These are phyloP conservation scores for Numida meleagris DNA, from an alignment of 2,113 vertebrate species.

Conservation along the genomic window DNA sequence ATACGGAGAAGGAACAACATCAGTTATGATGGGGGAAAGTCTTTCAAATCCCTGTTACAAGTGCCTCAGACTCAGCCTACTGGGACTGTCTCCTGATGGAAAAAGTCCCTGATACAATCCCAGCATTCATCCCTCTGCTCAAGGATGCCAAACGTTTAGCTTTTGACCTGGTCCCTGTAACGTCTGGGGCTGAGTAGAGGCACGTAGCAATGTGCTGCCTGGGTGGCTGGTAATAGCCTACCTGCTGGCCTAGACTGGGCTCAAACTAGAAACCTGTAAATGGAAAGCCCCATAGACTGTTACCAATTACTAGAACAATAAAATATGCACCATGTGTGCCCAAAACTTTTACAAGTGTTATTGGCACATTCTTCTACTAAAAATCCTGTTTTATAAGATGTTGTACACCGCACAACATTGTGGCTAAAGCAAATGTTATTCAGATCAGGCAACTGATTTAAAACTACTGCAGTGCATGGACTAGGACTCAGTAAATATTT, in stretches of 20 bases:
- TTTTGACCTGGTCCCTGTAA: neutral
- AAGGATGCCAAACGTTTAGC: neutral
- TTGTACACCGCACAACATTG: neutral
- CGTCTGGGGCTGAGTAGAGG: neutral
- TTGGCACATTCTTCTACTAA: neutral
- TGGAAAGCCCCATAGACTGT: neutral
- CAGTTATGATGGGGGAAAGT: neutral
- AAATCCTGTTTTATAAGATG: neutral
- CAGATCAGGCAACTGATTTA: neutral
- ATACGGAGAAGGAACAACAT: neutral
- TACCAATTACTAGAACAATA: neutral
- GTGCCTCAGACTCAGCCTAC: neutral
- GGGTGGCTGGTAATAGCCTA: neutral
- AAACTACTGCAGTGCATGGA: neutral
- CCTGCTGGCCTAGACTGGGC: neutral
- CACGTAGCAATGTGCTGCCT: neutral
- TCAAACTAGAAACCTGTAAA: neutral
- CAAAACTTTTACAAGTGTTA: neutral
- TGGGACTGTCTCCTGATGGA: neutral
- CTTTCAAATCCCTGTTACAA: neutral
- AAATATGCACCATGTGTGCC: neutral
- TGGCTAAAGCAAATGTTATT: neutral
- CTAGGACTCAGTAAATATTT: neutral
- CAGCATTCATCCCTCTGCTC: neutral
- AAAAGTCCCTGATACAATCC: neutral